Percentiles rank a stretch among this genome's conserved stretches.
These are phyloP conservation scores for Cossypha niveicapilla DNA, from an alignment of 2,797 vertebrate species.

Conservation along the genomic window DNA sequence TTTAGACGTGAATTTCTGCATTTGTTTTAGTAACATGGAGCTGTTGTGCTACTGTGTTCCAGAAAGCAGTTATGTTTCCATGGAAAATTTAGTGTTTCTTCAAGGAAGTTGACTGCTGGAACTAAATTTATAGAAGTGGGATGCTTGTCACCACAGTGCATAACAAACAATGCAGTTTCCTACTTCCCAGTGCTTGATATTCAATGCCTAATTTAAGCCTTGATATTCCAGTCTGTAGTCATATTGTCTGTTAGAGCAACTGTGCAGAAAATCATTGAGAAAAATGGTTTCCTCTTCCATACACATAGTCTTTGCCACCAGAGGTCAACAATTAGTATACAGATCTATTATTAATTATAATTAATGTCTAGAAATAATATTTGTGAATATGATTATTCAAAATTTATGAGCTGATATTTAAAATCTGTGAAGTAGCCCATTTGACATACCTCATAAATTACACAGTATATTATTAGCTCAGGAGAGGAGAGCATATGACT, in stretches of 20 bases:
- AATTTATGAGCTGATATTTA: constrained; percentile 19
- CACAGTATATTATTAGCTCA: background rate
- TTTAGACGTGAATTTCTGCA: constrained; percentile 5
- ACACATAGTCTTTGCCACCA: background rate
- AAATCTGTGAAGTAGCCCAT: background rate
- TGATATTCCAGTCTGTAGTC: background rate
- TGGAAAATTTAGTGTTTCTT: constrained; percentile 25
- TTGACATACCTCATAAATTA: constrained; percentile 30
- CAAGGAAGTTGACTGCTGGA: constrained; percentile 11
- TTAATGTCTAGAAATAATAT: constrained; percentile 35
- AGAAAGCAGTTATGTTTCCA: constrained; percentile 7
- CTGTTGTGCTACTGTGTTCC: background rate
- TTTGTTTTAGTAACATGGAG: constrained; percentile 20
- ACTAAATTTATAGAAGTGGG: background rate
- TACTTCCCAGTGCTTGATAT: background rate
- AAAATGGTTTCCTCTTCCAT: background rate
- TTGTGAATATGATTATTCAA: constrained; percentile 13
- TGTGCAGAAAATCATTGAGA: background rate
- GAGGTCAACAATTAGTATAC: constrained; percentile 14
- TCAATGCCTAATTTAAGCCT: background rate
- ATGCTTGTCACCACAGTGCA: background rate
- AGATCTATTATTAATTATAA: constrained; percentile 8
- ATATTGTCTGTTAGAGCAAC: background rate
- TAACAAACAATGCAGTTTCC: background rate
- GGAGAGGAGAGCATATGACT: background rate